Evolutionary conservation across 2,888 invertebrate species (phyloP).

Genomic region (Neoascia interrupta): DNA sequence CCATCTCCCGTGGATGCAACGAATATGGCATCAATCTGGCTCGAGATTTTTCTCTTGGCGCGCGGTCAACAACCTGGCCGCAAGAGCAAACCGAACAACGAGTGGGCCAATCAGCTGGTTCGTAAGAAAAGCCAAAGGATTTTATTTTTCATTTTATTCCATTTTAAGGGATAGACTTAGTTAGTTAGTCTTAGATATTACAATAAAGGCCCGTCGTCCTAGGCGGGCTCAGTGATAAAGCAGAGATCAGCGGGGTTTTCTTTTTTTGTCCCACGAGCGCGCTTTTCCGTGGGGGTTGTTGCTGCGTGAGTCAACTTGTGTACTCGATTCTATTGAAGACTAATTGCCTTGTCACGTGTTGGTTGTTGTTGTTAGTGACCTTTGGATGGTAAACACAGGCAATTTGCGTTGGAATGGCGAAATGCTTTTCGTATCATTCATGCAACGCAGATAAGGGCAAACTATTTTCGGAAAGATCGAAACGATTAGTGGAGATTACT

Average conservation of each 20-base stretch:
- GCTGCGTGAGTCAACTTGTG: background rate
- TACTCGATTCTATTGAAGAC: background rate
- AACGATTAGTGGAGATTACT: too few relatives aligned
- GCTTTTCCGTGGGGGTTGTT: slow-evolving; percentile 1
- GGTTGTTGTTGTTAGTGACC: slow-evolving; percentile 3
- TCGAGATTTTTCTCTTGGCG: slow-evolving; percentile 57
- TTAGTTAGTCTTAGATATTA: slow-evolving; percentile 31
- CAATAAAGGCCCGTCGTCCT: slow-evolving; percentile 33
- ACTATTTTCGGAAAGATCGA: background rate
- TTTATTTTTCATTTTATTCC: slow-evolving; percentile 46
- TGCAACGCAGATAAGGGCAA: background rate
- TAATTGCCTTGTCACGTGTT: background rate
- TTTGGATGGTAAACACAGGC: slow-evolving; percentile 10
- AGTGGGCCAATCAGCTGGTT: slow-evolving; percentile 57
- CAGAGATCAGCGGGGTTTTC: slow-evolving; percentile 8
- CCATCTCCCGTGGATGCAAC: slow-evolving; percentile 26
- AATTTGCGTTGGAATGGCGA: slow-evolving; percentile 8
- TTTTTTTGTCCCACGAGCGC: background rate
- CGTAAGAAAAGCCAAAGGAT: slow-evolving; percentile 12
- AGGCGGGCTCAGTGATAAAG: slow-evolving; percentile 1
- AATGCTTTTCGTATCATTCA: slow-evolving; percentile 8
- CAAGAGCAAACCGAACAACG: slow-evolving; percentile 1
- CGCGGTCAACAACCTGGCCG: slow-evolving; percentile 27
- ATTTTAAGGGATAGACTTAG: slow-evolving; percentile 38
- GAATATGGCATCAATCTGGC: slow-evolving; percentile 15